Base-by-base conservation (phyloP, 1,140 invertebrate genomes). In the Eubasilissa regina region DNA sequence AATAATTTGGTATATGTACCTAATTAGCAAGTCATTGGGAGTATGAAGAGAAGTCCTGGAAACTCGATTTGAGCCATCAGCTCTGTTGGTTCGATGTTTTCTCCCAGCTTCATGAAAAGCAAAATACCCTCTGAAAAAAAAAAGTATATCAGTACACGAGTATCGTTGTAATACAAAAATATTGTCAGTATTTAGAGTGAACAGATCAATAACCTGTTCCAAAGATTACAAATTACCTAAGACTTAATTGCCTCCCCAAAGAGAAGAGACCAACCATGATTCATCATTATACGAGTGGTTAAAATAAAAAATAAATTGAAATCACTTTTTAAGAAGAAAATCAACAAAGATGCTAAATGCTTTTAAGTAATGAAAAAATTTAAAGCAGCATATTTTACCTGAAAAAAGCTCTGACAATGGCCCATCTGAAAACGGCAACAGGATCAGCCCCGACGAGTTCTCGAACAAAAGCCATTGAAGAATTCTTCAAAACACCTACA, bases 361-460 rank as follows among this genome's bases (percentile, higher is more conserved):
- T 3, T 35, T 35, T 35, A 35, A 35, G 25, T 35, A 35, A 35
- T 35, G n/a, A n/a, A n/a, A 35, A 6, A 1, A 35, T 35, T 6
- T 6, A 35, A 35, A 35, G 1, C 25, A 35, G 6, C 1, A 35
- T 3, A 35, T 3, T 43, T 43, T 81, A 89, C 88, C 88, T 89
- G 81, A 92, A 97, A 87, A 98, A 97, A 13, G 96, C 95, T 75
- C 97, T 90, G 8, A 99, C 91, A 79, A 98, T 97, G 1, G 96
- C 96, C 97, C 97, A 99, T 75, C 97, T 90, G 85, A 98, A 97
- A 9, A 98, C 95, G 21, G 97, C 97, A 0, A 98, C 96, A 0
- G 97, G 97, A 89, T 98, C 97, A 15, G 95, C 94, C 17, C 97
- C 97, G 58, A 98, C 96, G 47, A 99, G 88, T 87, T 98, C 97